Conservation (phyloP, 2,888 invertebrate genomes). For the Polylopha cassiicola region DNA sequence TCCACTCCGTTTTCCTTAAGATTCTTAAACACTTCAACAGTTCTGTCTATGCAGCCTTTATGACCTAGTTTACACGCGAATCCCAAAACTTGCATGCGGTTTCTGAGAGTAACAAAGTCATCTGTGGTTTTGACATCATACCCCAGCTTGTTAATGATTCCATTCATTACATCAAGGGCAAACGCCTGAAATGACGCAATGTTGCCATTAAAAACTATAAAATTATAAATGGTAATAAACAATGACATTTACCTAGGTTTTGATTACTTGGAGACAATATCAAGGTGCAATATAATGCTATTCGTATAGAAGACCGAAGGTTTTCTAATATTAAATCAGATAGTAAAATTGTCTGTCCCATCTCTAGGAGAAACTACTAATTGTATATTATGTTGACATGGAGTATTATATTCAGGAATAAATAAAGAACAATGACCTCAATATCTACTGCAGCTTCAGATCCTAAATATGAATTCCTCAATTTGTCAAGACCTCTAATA, state of each 20-base stretch:
- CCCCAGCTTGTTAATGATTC: conserved; percentile 61
- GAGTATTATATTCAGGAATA: neutral
- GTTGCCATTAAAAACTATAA: no score
- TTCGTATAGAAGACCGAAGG: neutral
- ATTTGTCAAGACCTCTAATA: conserved; percentile 64
- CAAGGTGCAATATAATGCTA: no score
- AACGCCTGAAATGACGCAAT: conserved; percentile 49
- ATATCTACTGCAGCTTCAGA: conserved; percentile 40
- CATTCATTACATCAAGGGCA: conserved; percentile 38
- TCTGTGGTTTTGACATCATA: conserved; percentile 52
- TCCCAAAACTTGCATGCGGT: conserved; percentile 75
- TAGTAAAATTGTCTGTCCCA: neutral
- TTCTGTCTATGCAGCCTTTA: conserved; percentile 65
- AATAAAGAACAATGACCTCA: conserved; percentile 41
- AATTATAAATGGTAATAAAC: no score
- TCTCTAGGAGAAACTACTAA: neutral
- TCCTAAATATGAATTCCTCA: conserved; percentile 49
- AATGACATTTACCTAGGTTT: no score
- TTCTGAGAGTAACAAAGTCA: conserved; percentile 72
- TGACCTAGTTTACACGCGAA: conserved; percentile 81
- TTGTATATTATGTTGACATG: neutral
- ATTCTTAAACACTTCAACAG: conserved; percentile 40
- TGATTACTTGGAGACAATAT: no score
- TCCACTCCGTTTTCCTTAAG: conserved; percentile 46
- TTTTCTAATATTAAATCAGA: neutral